Percentiles rank a stretch among this genome's conserved stretches.
phyloP scores from a whole-genome alignment of 1,140 invertebrate genomes.

The Drosophila miranda region DNA sequence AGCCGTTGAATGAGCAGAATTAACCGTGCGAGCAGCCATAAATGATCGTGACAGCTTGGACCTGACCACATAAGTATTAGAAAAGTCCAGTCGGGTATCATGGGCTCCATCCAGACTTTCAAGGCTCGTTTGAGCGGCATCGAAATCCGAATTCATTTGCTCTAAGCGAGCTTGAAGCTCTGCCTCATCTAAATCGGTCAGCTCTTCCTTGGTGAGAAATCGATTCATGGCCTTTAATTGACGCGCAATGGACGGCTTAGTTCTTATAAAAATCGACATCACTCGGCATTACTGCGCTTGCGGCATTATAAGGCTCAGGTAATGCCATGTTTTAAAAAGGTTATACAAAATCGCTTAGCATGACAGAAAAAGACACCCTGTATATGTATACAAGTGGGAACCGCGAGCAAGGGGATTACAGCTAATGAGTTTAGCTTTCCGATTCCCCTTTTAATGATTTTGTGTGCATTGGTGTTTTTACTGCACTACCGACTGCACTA shows the following conservation, averaged over 20 bases:
- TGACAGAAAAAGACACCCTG: too few relatives aligned
- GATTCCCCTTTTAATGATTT: too few relatives aligned
- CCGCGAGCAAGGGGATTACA: too few relatives aligned
- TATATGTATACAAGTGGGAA: too few relatives aligned
- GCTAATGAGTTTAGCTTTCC: too few relatives aligned
- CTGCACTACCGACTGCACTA: too few relatives aligned
- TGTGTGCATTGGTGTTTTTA: too few relatives aligned
- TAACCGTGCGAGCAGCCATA: not conserved
- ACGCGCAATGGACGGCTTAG: not conserved
- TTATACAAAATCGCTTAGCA: too few relatives aligned
- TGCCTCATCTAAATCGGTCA: not conserved
- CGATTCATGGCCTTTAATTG: not conserved
- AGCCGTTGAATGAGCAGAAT: not conserved
- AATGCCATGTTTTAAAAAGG: too few relatives aligned
- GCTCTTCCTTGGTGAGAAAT: not conserved
- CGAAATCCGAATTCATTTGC: not conserved
- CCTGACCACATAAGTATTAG: not conserved
- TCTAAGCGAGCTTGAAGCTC: not conserved
- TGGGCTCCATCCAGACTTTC: not conserved
- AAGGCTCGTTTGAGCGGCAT: not conserved
- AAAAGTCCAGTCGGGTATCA: not conserved
- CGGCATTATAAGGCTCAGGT: too few relatives aligned
- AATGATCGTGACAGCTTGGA: not conserved
- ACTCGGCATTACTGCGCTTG: too few relatives aligned
- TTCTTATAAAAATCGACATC: too few relatives aligned